phyloP scores from a whole-genome alignment of 2,113 vertebrate species.

The Paramormyrops kingsleyae region DNA sequence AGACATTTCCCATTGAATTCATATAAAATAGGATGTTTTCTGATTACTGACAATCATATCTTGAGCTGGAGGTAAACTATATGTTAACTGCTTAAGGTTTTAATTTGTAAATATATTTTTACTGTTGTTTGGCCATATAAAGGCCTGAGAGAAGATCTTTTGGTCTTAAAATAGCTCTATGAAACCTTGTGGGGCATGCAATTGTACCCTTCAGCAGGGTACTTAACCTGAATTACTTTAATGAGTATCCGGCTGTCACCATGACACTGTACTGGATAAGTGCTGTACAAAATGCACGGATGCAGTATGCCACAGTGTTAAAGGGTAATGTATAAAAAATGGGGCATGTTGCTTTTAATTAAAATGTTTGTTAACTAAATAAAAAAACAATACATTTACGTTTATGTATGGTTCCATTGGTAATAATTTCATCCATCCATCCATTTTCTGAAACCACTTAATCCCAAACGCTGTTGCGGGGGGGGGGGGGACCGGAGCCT shows the following conservation, averaged over 20 bases:
- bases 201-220: neutral
- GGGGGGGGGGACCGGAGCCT: too few relatives aligned
- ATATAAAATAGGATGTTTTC: neutral
- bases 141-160: neutral
- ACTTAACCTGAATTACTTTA: neutral
- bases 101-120: conserved; percentile 10
- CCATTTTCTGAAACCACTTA: too few relatives aligned
- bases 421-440: neutral
- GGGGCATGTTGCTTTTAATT: neutral
- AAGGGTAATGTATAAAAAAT: neutral
- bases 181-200: neutral
- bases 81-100: neutral
- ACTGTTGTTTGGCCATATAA: neutral
- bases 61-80: neutral
- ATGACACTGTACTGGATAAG: neutral
- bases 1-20: neutral
- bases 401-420: neutral
- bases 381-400: neutral
- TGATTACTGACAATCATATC: neutral
- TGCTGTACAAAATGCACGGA: neutral
- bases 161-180: neutral
- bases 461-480: too few relatives aligned
- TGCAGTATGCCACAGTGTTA: neutral
- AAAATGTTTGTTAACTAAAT: neutral
- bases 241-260: neutral